Conservation (phyloP, 2,113 vertebrate species). For the Melanostigma gelatinosum region DNA sequence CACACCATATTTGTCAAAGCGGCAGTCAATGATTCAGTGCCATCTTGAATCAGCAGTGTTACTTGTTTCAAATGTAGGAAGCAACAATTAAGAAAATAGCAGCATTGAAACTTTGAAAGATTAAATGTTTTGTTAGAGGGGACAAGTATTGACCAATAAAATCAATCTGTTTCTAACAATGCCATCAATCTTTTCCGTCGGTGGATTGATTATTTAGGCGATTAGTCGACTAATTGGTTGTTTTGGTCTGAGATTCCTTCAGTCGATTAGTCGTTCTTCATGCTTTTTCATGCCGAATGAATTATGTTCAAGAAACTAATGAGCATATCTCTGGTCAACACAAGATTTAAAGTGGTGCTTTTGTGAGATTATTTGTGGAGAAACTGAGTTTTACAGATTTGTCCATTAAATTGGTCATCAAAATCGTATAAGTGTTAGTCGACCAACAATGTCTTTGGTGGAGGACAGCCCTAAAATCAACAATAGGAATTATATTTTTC, state of each 20-base stretch:
- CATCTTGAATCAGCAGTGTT: slow-evolving; percentile 19
- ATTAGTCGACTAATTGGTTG: not conserved
- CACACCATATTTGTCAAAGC: slow-evolving; percentile 19
- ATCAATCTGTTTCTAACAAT: not conserved
- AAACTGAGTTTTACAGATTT: not conserved
- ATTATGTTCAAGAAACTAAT: too few species aligned
- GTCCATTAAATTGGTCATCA: not conserved
- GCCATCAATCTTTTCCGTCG: slow-evolving; percentile 7
- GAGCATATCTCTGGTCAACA: not conserved
- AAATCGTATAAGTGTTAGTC: not conserved
- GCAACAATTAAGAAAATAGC: slow-evolving; percentile 13
- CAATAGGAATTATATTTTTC: not conserved
- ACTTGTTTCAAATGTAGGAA: slow-evolving; percentile 18
- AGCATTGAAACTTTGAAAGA: not conserved
- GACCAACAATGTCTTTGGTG: not conserved
- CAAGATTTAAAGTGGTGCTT: not conserved
- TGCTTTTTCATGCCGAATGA: too few species aligned
- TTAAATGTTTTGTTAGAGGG: slow-evolving; percentile 17
- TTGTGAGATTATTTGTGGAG: too few species aligned
- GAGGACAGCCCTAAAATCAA: slow-evolving; percentile 1
- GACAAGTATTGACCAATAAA: slow-evolving; percentile 29
- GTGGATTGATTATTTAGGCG: not conserved
- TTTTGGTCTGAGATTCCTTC: too few species aligned
- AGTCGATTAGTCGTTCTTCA: too few species aligned
- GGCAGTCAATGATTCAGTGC: slow-evolving; percentile 36